Evolutionary conservation across 2,888 invertebrate genomes (phyloP), one percentile per base, ranked within the genome.

Genomic region (Ommatoiulus sabulosus): DNA sequence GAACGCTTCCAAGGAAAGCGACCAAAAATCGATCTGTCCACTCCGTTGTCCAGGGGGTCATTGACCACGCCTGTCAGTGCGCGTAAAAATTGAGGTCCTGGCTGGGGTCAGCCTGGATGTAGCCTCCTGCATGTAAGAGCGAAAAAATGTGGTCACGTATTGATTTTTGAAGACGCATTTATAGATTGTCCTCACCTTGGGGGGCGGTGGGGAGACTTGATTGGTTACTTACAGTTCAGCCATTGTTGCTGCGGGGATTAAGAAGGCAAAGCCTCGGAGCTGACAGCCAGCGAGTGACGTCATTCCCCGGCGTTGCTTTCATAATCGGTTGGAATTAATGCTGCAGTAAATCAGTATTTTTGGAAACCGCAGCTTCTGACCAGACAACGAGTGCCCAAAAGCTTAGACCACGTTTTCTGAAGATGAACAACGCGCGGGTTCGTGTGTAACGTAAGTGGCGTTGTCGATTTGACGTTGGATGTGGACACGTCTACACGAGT

Each of bases 101-200:
- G 80, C 12, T 80, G 24, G 80, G 80, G 80, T 80, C 80, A 80
- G 80, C 80, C 80, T 80, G 80, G 80, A 80, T 80, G 35, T 80
- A 80, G 80, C 35, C 80, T 80, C 80, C 20, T 24, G 24, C 80
- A 80, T 80, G 80, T 80, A 24, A 80, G 35, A 80, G 80, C 80
- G 80, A 80, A 80, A 80, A 80, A 80, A 24, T 80, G 80, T 80
- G 80, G 80, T 80, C 80, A 24, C 10, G 80, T 80, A 80, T 80
- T 80, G 80, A 80, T 80, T 80, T 80, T 80, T 80, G 80, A 80
- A 80, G 80, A 80, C 80, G 80, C 80, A 80, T 35, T 80, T 80
- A 24, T 80, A 80, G 80, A 80, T 80, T 80, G 80, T 80, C 80
- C 80, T 80, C 80, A 80, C 80, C 80, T 80, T 80, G 80, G 80